Base-by-base conservation (phyloP, 2,113 vertebrate genomes). In the Hyaena hyaena region DNA sequence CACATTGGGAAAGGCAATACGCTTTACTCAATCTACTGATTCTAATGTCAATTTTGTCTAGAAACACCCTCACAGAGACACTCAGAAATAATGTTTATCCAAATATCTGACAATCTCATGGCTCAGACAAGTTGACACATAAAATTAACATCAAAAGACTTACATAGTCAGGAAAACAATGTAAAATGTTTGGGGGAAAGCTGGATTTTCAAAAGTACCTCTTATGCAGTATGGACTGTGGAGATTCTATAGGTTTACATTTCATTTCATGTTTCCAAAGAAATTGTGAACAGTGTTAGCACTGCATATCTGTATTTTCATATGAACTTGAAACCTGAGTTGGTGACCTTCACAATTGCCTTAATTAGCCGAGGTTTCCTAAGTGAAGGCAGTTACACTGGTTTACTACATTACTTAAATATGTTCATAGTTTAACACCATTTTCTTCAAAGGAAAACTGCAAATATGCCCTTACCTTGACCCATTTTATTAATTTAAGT, bases 361-460 rank as follows among this genome's bases (percentile, higher is more conserved):
- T 89, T 96, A 95, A 98, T 97, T 98, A 97, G 43, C 89, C 0
- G 6, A 93, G 35, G 77, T n/a, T 96, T 84, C 61, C 26, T 61
- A 73, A 91, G 55, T 65, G 65, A 89, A 90, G 23, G 45, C 53
- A 65, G 48, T 84, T 95, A 77, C 7, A 69, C 1, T 63, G 76
- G 63, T 85, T 93, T 96, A 77, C 85, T 68, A 23, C 6, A 33
- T 87, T 93, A 58, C 53, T 95, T 95, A 95, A 97, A 94, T 76
- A 73, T 85, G 61, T 63, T 95, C 95, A 84, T 43, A 74, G 61
- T 93, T 97, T 77, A 97, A 93, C 69, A 96, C 82, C 45, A 95
- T 90, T 98, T 95, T 92, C 93, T 97, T 90, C 92, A 95, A 96
- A 93, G 19, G 11, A 92, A 96, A 96, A 94, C 95, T 88, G 81